Percentiles rank a stretch among this genome's conserved stretches.
Conservation (phyloP, 2,797 vertebrate species). For the Argya squamiceps region DNA sequence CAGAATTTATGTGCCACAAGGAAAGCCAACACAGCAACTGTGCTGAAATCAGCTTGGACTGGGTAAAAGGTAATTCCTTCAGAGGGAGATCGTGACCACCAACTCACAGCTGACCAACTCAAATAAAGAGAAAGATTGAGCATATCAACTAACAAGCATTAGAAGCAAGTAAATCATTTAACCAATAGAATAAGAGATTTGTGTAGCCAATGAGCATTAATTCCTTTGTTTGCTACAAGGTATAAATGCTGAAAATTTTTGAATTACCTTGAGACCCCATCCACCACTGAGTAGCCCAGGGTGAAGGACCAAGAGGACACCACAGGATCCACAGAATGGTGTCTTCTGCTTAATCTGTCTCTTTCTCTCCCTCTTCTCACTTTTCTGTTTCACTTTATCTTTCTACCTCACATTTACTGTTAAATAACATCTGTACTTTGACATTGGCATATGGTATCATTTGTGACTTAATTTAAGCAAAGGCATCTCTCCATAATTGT, state of each 20-base stretch:
- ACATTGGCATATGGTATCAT: not conserved
- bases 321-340: not conserved
- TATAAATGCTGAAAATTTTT: not conserved
- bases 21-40: not conserved
- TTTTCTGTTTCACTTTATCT: not conserved
- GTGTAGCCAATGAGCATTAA: not conserved
- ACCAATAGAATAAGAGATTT: not conserved
- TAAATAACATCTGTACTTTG: not conserved
- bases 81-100: accelerated
- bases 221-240: not conserved
- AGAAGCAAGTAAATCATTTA: not conserved
- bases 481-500: accelerated
- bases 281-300: too few relatives aligned
- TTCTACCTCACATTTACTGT: not conserved
- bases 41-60: not conserved
- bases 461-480: not conserved
- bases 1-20: not conserved
- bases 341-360: not conserved
- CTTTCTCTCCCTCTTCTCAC: not conserved
- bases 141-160: not conserved
- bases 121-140: not conserved
- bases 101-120: not conserved
- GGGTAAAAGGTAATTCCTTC: not conserved
- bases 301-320: not conserved
- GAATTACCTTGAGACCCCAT: not conserved